These are phyloP conservation scores for Bryconaethiops microstoma DNA, from an alignment of 2,797 vertebrate species.

Conservation along the genomic window DNA sequence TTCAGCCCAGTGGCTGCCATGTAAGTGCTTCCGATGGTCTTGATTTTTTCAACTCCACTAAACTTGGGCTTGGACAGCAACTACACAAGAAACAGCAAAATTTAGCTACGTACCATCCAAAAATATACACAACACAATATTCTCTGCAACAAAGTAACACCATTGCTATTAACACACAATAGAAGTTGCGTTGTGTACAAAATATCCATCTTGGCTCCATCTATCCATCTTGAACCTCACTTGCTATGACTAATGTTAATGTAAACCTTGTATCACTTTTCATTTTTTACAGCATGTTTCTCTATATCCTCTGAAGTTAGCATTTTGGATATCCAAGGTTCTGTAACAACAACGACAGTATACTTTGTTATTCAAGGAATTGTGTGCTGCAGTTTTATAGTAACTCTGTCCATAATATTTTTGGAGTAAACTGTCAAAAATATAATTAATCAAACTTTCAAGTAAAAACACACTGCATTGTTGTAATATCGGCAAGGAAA, in stretches of 20 bases:
- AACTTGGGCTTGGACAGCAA: conserved; percentile 95
- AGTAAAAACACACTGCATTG: too few relatives aligned
- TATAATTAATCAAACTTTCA: too few relatives aligned
- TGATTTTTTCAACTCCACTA: conserved; percentile 98
- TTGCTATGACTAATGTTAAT: not conserved
- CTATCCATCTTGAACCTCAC: too few relatives aligned
- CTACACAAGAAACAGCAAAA: conserved; percentile 65
- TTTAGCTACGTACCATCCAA: not conserved
- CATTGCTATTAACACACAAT: not conserved
- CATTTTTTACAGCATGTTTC: too few relatives aligned
- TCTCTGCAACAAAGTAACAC: not conserved
- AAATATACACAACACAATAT: not conserved
- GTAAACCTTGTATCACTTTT: not conserved
- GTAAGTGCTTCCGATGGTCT: conserved; percentile 97
- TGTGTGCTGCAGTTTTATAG: not conserved
- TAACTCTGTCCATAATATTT: not conserved
- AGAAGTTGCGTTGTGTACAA: too few relatives aligned
- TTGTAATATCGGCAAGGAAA: too few relatives aligned
- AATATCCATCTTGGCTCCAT: too few relatives aligned
- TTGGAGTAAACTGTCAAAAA: not conserved
- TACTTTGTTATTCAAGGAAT: not conserved
- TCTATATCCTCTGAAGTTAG: too few relatives aligned
- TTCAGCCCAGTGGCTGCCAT: conserved; percentile 97
- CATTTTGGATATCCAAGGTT: too few relatives aligned
- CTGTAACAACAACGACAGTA: too few relatives aligned